Base-by-base conservation (phyloP, 2,888 invertebrate genomes). In the Ormia ochracea region DNA sequence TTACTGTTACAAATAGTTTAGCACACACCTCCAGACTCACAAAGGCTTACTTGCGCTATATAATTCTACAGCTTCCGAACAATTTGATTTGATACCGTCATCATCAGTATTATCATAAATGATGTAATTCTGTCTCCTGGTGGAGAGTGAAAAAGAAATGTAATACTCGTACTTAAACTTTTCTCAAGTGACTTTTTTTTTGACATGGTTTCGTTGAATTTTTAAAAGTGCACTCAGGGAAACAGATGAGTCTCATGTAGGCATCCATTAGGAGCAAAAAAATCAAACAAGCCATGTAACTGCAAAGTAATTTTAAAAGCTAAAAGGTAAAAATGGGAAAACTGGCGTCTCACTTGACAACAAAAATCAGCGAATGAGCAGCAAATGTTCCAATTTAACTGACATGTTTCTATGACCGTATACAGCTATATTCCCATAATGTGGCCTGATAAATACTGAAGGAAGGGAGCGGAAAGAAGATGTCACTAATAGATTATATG, bases 61-160 rank as follows among this genome's bases (percentile, higher is more conserved):
- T 12, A 70, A 63, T 78, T 78, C 76, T 80, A 81, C 58, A 82
- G 82, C 78, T 82, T 82, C 82, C 82, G 72, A 82, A 77, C 82
- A 82, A 82, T 82, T 82, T 82, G 81, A 78, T 81, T 80, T 82
- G 74, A 82, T 79, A 72, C 52, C 75, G 33, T 75, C 79, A 70
- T 70, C 74, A 59, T 45, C 59, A 74, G 73, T 48, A 63, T 56
- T 61, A 80, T 76, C 66, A 68, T 76, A 76, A 80, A 68, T 80
- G 80, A 80, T 33, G 80, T 76, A 66, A 72, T 80, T 68, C 48
- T 54, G 58, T 70, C 19, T 54, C 12, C 48, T 56, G 56, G 69
- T 21, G 38, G 14, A 21, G 28, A 69, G 23, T n/a, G 17, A 0
- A 28, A 65, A 14, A 73, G 26, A 73, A 26, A 52, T 6, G 21